Base-by-base conservation (phyloP, 2,797 vertebrate genomes). In the Australoheros facetus region DNA sequence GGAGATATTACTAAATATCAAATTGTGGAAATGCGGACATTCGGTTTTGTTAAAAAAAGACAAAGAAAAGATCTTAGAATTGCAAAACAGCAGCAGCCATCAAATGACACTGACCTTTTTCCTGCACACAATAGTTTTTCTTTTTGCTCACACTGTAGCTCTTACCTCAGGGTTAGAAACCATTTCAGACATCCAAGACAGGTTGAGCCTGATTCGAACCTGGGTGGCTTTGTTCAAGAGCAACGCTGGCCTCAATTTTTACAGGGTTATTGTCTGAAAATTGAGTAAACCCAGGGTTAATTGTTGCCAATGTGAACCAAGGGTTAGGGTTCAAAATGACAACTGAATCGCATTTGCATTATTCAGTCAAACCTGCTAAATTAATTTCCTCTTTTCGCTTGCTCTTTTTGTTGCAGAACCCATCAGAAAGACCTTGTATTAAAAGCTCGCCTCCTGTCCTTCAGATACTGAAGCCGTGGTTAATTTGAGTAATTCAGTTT, bases 231-330 rank as follows among this genome's bases (percentile, higher is more conserved):
- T 64, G 13, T 59, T 78, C 58, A 73, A 78, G 13, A 79, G 69
- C 32, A 78, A 51, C 3, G 2, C 21, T 87, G 86, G 77, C 77
- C 87, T 73, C 84, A 84, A 85, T 89, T 73, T 88, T 81, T 79
- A 72, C 26, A 71, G 62, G 77, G 70, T 84, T 86, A 84, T 76
- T 56, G 37, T 74, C 37, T 66, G 48, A 85, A 84, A 87, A 82
- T 77, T 7, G 53, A 71, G 60, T 73, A 86, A 79, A 78, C 45
- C 39, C 19, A 2, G 75, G 74, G 82, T 88, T 86, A 87, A 89
- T 80, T 88, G 64, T 70, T 78, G 75, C 48, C 56, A 13, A n/a
- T 51, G 60, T 64, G 75, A 28, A 82, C 77, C 12, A 14, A 16
- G 16, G 56, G 81, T 75, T n/a, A 48, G 32, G 72, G 51, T 78